Percentiles rank a stretch among this genome's conserved stretches.
phyloP scores from a whole-genome alignment of 2,797 vertebrate species.

The Phoxinus dragarum region DNA sequence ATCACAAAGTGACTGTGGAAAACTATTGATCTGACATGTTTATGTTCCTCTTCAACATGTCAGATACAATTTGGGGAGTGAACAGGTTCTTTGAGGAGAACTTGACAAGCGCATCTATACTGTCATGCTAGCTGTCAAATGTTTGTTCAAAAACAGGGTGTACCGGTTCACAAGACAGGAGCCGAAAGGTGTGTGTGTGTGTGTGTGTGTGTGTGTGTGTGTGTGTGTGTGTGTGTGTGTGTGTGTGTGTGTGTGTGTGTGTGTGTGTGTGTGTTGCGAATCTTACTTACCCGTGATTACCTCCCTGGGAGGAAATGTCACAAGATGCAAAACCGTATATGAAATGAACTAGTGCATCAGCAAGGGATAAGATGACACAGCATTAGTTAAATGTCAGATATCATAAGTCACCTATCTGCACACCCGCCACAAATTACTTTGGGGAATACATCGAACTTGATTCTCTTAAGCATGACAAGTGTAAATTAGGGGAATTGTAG shows the following conservation, averaged over 20 bases:
- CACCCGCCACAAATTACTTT: conserved; percentile 36
- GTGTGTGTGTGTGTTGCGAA: background rate
- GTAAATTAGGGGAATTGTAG: conserved; percentile 50
- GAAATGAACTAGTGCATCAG: background rate
- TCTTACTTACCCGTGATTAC: conserved; percentile 9
- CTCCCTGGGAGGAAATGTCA: conserved; percentile 14
- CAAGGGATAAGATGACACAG: conserved; percentile 15
- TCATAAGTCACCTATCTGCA: conserved; percentile 41
- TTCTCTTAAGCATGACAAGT: conserved; percentile 51
- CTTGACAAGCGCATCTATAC: conserved; percentile 8
- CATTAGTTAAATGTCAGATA: conserved; percentile 43
- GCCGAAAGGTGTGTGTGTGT: background rate
- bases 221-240: too few relatives aligned
- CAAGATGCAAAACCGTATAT: background rate
- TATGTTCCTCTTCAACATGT: background rate
- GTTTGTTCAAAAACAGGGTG: conserved; percentile 15
- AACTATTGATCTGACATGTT: background rate
- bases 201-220: background rate
- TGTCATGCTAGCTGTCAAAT: conserved; percentile 7
- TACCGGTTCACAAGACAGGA: background rate
- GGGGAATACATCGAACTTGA: conserved; percentile 42
- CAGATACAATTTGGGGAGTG: conserved; percentile 4
- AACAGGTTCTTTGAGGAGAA: background rate
- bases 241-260: too few relatives aligned
- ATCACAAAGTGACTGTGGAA: background rate